Base-by-base conservation (phyloP, 2,888 invertebrate genomes). In the Zonitis immaculata region DNA sequence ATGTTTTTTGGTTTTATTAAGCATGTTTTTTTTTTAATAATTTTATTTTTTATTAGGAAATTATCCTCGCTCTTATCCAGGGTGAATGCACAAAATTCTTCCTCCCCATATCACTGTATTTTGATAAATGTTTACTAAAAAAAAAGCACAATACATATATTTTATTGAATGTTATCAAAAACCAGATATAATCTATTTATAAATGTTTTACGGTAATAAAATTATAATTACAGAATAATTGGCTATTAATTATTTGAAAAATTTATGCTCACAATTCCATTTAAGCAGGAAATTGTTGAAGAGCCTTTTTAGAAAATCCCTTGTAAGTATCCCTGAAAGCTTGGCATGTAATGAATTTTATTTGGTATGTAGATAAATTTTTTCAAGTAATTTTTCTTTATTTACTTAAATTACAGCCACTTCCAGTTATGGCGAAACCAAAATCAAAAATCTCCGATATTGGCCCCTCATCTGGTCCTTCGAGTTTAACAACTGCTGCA, bases 361-460 rank as follows among this genome's bases (percentile, higher is more conserved):
- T 25, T 12, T 44, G n/a, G n/a, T n/a, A n/a, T n/a, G n/a, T n/a
- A n/a, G n/a, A 14, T 28, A 25, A 44, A 44, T 25, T 47, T 11
- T 47, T 35, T 25, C 3, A 9, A 22, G 16, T 14, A 6, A 32
- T 14, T 47, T 45, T 27, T n/a, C 7, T 26, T 30, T 4, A 14
- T 20, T 44, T 44, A 49, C 11, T 9, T 35, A 14, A 25, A 14
- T 54, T 50, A 18, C 54, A 54, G 54, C 32, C 51, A 25, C 25
- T 39, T 25, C 50, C 44, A 25, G 18, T 49, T 22, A 27, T 86
- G 59, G 88, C 89, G 39, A 91, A 90, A 74, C 89, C 89, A 63
- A 90, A 90, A 76, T 90, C 90, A 66, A 85, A 91, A 61, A 91
- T 91, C 90, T 71, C 89, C 69, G 82, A 81, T 59, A 68, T 75